Conservation (phyloP, 2,888 invertebrate species). For the Tanytarsus gracilentus region DNA sequence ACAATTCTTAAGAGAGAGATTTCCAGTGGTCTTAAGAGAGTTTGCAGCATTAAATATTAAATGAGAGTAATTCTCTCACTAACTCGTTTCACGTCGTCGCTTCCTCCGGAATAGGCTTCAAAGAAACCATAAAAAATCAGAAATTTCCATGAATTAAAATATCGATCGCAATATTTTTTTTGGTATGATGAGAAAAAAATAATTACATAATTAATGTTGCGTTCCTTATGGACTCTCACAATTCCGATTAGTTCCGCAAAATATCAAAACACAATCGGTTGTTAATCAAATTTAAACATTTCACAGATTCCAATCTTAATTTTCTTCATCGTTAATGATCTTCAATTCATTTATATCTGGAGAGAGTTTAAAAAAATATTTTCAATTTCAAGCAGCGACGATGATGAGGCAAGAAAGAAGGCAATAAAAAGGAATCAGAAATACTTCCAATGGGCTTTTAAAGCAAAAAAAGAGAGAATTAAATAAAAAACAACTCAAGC, state of each 20-base stretch:
- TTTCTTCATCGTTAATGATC: slow-evolving; percentile 2
- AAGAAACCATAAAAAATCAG: slow-evolving; percentile 11
- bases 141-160: neutral
- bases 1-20: no score
- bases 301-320: slow-evolving; percentile 6
- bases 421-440: slow-evolving; percentile 18
- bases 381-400: neutral
- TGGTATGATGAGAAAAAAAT: no score
- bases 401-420: neutral
- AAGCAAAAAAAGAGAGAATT: slow-evolving; percentile 20
- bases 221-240: no score
- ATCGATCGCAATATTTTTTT: slow-evolving; percentile 1
- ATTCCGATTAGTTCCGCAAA: no score
- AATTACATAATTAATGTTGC: no score
- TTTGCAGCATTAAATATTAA: no score
- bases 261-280: no score
- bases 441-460: slow-evolving; percentile 25
- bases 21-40: no score
- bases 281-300: no score
- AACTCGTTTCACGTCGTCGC: neutral
- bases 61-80: neutral
- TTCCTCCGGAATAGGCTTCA: no score
- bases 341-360: neutral
- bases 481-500: slow-evolving; percentile 16
- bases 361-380: no score